phyloP scores from a whole-genome alignment of 2,797 vertebrate genomes.

The Merluccius polli region DNA sequence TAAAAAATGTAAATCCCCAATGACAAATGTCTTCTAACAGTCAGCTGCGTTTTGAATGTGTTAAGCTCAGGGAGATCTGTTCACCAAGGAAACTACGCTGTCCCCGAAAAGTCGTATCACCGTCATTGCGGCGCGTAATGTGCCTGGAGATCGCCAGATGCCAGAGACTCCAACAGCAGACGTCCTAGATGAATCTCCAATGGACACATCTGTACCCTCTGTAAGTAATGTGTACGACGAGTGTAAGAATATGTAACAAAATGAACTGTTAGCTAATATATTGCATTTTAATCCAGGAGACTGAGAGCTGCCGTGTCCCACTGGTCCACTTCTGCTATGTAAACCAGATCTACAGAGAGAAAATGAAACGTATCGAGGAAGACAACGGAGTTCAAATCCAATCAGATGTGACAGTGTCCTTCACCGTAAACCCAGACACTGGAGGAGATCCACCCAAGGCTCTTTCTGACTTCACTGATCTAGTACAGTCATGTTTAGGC shows the following conservation, averaged over 20 bases:
- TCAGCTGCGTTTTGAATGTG: not conserved
- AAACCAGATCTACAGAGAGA: slow-evolving; percentile 36
- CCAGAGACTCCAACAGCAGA: not conserved
- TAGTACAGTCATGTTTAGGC: not conserved
- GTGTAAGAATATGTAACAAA: no score
- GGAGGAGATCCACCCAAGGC: slow-evolving; percentile 20
- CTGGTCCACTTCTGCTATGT: slow-evolving; percentile 47
- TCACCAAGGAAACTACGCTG: not conserved
- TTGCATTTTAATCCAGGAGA: not conserved
- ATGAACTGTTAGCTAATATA: not conserved
- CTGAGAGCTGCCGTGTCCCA: not conserved
- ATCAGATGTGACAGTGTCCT: slow-evolving; percentile 28
- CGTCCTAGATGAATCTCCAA: not conserved
- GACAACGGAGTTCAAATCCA: slow-evolving; percentile 28
- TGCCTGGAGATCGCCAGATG: rapidly evolving
- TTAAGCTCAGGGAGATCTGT: not conserved
- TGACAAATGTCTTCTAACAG: not conserved
- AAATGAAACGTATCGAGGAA: slow-evolving; percentile 42
- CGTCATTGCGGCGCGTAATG: not conserved
- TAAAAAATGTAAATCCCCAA: not conserved
- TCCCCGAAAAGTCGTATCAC: not conserved
- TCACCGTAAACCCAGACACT: slow-evolving; percentile 2
- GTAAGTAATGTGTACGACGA: not conserved
- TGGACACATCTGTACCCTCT: no score
- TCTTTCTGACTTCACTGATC: slow-evolving; percentile 12